These are phyloP conservation scores for Stegophylla sp. DNA, from an alignment of 2,888 invertebrate species.

Conservation along the genomic window DNA sequence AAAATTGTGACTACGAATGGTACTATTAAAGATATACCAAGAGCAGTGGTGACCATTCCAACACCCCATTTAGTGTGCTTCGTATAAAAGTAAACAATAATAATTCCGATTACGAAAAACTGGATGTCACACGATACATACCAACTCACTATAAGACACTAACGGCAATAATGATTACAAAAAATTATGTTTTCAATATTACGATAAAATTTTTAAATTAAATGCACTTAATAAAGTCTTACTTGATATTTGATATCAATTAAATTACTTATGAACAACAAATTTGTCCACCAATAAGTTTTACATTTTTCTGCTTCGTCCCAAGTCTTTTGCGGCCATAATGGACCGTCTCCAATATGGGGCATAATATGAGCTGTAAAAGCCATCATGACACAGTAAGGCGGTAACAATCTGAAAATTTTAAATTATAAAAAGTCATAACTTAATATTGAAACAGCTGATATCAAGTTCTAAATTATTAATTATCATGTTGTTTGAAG, in stretches of 20 bases:
- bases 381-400: slow-evolving; percentile 44
- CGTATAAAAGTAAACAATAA: slow-evolving; percentile 14
- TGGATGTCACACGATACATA: slow-evolving; percentile 60
- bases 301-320: slow-evolving; percentile 61
- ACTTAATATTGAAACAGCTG: neutral
- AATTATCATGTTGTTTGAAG: neutral
- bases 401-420: slow-evolving; percentile 52
- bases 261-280: slow-evolving; percentile 61
- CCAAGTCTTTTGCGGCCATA: slow-evolving; percentile 60
- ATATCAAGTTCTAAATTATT: neutral
- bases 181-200: too few species aligned
- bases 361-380: slow-evolving; percentile 47
- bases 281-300: slow-evolving; percentile 62
- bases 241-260: slow-evolving; percentile 61
- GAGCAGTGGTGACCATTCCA: neutral
- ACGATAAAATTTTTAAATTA: too few species aligned
- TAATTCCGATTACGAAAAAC: slow-evolving; percentile 50
- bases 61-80: slow-evolving; percentile 7
- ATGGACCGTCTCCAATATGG: slow-evolving; percentile 60
- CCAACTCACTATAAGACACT: slow-evolving; percentile 60
- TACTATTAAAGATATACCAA: neutral
- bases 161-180: too few species aligned
- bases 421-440: neutral
- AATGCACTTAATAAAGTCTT: slow-evolving; percentile 60
- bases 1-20: neutral